Evolutionary conservation across 2,797 vertebrate genomes (phyloP), one percentile per base, ranked within the genome.

Genomic region (Zalophus californianus): DNA sequence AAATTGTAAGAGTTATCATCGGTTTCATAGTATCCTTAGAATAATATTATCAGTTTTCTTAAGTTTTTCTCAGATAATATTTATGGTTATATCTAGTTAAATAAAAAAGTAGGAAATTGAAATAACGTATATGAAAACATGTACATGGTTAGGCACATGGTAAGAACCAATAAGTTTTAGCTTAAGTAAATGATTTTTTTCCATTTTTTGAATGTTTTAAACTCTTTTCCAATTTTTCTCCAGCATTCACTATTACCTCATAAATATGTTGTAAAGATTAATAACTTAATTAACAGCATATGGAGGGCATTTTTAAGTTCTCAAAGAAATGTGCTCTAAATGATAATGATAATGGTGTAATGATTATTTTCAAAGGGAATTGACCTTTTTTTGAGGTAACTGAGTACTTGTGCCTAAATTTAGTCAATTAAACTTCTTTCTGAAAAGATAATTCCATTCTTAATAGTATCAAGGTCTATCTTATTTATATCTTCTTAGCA

Each of bases 251-350:
- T 90, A 62, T 75, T 90, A 90, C 35, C 38, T 91, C 52, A 54
- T 94, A 92, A 87, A 3, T 77, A 89, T 78, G 72, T 72, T 66
- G 25, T 82, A 96, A 96, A 93, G 90, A 94, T 96, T 89, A 93
- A 97, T 97, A 95, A 96, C 86, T 94, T 94, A 94, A 96, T 92
- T 90, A 97, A 88, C 41, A 94, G n/a, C 82, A 92, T 75, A 87
- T 88, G 73, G 54, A 94, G 66, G 60, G 20, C 82, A 96, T 91
- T 87, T 96, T 92, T 41, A 86, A 91, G 96, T 96, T 96, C 89
- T 93, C 35, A 80, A 72, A 96, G 18, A 96, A 94, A 96, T 77
- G n/a, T 48, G 48, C 90, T 93, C 20, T 77, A 94, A 93, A 82
- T 95, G 52, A 86, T 94, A 78, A 91, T 91, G 72, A 88, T 96